Base-by-base conservation (phyloP, 2,888 invertebrate genomes). In the Microchrysa polita region DNA sequence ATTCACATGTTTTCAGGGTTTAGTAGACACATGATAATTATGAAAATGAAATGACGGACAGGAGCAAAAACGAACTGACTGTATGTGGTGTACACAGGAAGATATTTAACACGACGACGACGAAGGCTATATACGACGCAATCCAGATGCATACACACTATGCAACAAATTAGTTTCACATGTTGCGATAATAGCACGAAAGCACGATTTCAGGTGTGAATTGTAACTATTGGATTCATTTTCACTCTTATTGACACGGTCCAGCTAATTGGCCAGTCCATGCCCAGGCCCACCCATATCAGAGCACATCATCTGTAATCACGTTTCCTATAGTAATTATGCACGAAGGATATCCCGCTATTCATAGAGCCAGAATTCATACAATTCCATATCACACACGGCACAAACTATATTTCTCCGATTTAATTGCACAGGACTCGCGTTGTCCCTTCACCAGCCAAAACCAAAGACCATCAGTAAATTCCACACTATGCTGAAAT, bases 11-110 rank as follows among this genome's bases (percentile, higher is more conserved):
- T n/a, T n/a, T 12, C 27, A 34, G 27, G 27, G 27, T 7, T 34
- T n/a, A 48, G 4, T n/a, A n/a, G 48, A 48, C 48, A 48, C 14
- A 48, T n/a, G 10, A 48, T 48, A 5, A 48, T 48, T n/a, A n/a
- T n/a, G 48, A 48, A 48, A n/a, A 48, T 48, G 48, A 48, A n/a
- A 40, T n/a, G 61, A 10, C 40, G 40, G 65, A 22, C 65, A 65
- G 65, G 65, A 48, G 65, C 2, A 65, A 65, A 22, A 48, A 65
- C 42, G 48, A 14, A 5, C 48, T 65, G 42, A 48, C 44, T 48
- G 5, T 48, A 23, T 44, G 63, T 44, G 23, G 20, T 63, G 42
- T 14, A n/a, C n/a, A n/a, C n/a, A 34, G 27, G 27, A 34, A 34
- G 27, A 34, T 44, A 18, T 34, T 65, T 22, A 14, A 22, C 65